Evolutionary conservation across 2,797 vertebrate species (phyloP).

Genomic region (Phataginus tricuspis): DNA sequence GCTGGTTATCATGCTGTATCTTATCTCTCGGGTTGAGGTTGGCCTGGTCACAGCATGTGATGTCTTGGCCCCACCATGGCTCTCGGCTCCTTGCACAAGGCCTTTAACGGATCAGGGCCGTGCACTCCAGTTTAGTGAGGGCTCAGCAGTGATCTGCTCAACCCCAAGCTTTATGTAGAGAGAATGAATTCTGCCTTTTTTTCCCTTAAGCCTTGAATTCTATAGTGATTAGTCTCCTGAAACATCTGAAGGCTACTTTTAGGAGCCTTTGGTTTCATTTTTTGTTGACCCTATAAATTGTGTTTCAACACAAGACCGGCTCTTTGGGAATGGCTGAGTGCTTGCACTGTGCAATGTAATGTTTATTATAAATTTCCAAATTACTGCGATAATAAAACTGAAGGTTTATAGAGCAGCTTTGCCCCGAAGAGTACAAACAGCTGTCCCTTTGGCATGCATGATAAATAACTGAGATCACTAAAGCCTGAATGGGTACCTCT

Average conservation of each 20-base stretch:
- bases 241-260: neutral
- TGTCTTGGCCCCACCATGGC: neutral
- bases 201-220: neutral
- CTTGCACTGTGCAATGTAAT: neutral
- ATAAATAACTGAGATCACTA: neutral
- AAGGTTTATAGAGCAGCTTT: neutral
- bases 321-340: neutral
- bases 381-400: neutral
- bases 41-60: neutral
- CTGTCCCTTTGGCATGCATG: neutral
- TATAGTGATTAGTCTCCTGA: neutral
- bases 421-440: neutral
- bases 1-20: fast-evolving
- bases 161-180: neutral
- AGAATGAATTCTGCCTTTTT: neutral
- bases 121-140: neutral
- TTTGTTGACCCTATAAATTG: neutral
- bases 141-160: neutral
- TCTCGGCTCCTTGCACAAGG: neutral
- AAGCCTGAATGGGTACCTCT: no score
- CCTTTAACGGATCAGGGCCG: neutral
- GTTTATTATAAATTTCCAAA: neutral
- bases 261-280: neutral
- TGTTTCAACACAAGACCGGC: neutral
- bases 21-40: neutral